These are phyloP conservation scores for Mormyrus proboscirostris DNA, from an alignment of 2,797 vertebrate species.

Conservation along the genomic window DNA sequence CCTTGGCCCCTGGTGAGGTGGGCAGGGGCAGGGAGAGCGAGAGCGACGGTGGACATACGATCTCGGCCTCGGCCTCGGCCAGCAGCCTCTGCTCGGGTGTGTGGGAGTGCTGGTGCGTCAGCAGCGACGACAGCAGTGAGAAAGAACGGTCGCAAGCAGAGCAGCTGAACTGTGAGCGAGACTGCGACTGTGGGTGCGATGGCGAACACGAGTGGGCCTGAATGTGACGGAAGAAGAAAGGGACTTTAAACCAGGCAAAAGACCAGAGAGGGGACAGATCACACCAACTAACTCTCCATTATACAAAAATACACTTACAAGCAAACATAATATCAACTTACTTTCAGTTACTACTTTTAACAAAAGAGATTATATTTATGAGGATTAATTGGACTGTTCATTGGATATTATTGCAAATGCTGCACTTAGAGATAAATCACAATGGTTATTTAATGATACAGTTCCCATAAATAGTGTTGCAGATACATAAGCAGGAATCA, in stretches of 20 bases:
- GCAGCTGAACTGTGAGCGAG: conserved; percentile 76
- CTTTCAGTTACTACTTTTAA: neutral
- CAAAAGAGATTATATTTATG: neutral
- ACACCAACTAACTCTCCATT: neutral
- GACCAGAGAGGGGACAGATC: neutral
- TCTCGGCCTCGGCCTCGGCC: conserved; percentile 78
- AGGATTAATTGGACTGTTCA: neutral
- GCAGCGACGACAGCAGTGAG: conserved; percentile 73
- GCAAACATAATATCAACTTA: neutral
- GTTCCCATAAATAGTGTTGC: neutral
- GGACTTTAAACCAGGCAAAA: neutral
- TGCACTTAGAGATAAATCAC: neutral
- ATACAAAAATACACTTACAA: neutral
- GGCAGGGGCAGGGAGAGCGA: conserved; percentile 65
- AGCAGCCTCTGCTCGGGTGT: conserved; percentile 79
- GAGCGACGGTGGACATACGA: conserved; percentile 71
- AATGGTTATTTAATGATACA: neutral
- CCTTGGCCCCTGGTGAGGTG: conserved; percentile 60
- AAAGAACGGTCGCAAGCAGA: conserved; percentile 78
- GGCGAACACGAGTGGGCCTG: conserved; percentile 61
- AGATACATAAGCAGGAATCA: neutral
- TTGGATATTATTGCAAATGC: neutral
- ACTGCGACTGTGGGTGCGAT: conserved; percentile 59
- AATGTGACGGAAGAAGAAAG: neutral
- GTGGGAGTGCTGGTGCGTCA: conserved; percentile 85